phyloP scores from a whole-genome alignment of 2,113 vertebrate species.

The Salminus brasiliensis region DNA sequence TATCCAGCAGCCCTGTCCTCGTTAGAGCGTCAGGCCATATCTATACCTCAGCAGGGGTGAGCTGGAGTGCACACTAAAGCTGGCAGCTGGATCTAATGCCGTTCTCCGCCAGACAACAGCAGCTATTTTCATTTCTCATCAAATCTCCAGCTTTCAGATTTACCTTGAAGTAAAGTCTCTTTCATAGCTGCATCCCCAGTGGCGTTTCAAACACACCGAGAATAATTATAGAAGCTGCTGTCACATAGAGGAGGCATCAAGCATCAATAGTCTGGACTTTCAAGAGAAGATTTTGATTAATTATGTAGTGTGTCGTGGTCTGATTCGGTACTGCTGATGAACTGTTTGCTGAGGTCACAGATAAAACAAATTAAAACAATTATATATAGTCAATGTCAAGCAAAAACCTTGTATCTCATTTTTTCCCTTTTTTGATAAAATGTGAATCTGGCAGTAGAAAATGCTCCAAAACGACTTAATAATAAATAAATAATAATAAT shows the following conservation, averaged over 20 bases:
- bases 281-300: conserved; percentile 24
- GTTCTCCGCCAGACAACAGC: conserved; percentile 5
- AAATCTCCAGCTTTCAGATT: conserved; percentile 55
- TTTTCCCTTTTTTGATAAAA: too few species aligned
- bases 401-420: too few species aligned
- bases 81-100: conserved; percentile 19
- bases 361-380: background rate
- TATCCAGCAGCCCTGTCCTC: conserved; percentile 43
- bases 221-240: conserved; percentile 50
- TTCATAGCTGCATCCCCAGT: conserved; percentile 25
- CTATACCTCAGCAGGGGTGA: conserved; percentile 42
- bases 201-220: conserved; percentile 8
- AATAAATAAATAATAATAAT: too few species aligned
- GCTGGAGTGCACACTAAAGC: conserved; percentile 49
- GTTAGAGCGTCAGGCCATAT: conserved; percentile 45
- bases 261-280: conserved; percentile 2
- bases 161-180: conserved; percentile 34
- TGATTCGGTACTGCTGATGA: background rate
- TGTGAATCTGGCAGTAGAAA: too few species aligned
- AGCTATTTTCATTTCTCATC: conserved; percentile 54
- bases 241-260: conserved; percentile 24
- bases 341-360: background rate
- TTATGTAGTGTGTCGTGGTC: background rate
- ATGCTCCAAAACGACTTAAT: too few species aligned
- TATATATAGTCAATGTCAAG: background rate